These are phyloP conservation scores for Deladenus siricidicola DNA, from an alignment of 2,888 invertebrate species.

Conservation along the genomic window DNA sequence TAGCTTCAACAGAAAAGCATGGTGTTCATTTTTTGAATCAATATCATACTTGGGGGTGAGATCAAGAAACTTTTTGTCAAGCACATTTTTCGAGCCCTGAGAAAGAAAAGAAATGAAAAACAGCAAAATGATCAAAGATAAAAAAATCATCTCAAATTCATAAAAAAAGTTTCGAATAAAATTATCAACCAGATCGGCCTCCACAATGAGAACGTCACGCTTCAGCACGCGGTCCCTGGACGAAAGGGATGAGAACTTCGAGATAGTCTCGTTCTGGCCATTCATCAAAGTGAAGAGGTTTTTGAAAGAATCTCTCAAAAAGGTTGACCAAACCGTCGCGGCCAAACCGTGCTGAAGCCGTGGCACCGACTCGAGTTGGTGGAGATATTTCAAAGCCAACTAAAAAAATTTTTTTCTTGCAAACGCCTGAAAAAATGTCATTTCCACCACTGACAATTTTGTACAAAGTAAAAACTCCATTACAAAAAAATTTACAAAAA, in stretches of 20 bases:
- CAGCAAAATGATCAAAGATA: too few relatives aligned
- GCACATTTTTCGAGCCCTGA: too few relatives aligned
- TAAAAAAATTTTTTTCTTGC: too few relatives aligned
- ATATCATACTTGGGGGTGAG: too few relatives aligned
- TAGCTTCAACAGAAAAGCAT: too few relatives aligned
- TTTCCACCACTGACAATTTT: too few relatives aligned
- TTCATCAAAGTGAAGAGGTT: slow-evolving; percentile 27
- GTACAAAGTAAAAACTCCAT: too few relatives aligned
- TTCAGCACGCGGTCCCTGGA: slow-evolving; percentile 32
- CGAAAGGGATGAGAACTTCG: neutral
- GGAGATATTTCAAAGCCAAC: slow-evolving; percentile 15
- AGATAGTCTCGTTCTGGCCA: slow-evolving; percentile 28
- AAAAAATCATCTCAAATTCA: neutral
- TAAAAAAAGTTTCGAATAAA: neutral
- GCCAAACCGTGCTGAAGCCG: slow-evolving; percentile 44
- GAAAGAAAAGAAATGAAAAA: too few relatives aligned
- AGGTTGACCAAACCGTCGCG: slow-evolving; percentile 47
- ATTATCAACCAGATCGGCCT: slow-evolving; percentile 28
- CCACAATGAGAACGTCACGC: slow-evolving; percentile 33
- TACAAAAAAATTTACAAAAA: too few relatives aligned
- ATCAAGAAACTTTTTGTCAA: too few relatives aligned
- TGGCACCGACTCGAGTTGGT: slow-evolving; percentile 8
- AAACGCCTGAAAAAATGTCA: too few relatives aligned
- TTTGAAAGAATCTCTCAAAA: slow-evolving; percentile 30
- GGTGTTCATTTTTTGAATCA: too few relatives aligned